Conservation (phyloP, 2,113 vertebrate species). For the Pithys albifrons region DNA sequence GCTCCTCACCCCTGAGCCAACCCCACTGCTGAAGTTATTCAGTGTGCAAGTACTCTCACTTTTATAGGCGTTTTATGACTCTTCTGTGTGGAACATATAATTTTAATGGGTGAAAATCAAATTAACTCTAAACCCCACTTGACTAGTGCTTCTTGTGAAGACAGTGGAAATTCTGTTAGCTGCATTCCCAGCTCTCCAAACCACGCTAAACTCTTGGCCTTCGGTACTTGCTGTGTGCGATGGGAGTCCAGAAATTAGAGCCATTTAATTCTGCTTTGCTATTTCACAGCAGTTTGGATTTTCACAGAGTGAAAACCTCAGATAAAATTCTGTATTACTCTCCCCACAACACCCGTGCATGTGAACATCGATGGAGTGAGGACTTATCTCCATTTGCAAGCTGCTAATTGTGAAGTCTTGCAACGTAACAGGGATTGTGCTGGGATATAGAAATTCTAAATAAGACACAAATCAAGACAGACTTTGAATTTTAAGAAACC, state of each 20-base stretch:
- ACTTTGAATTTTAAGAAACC: not conserved
- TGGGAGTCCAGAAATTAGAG: not conserved
- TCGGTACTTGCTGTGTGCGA: not conserved
- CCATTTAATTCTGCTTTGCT: not conserved
- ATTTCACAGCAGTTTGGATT: not conserved
- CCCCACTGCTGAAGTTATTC: not conserved
- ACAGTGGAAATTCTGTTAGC: conserved; percentile 11
- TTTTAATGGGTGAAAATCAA: conserved; percentile 49
- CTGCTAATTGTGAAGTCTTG: not conserved
- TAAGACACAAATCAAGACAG: not conserved
- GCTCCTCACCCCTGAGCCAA: not conserved
- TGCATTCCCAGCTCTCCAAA: not conserved
- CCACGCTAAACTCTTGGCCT: not conserved
- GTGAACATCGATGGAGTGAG: not conserved
- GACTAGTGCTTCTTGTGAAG: conserved; percentile 23
- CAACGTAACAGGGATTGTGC: not conserved
- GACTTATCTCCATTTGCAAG: not conserved
- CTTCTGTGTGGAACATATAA: conserved; percentile 46
- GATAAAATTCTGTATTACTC: not conserved
- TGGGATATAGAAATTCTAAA: not conserved
- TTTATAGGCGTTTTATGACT: conserved; percentile 14
- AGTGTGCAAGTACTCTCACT: conserved; percentile 18
- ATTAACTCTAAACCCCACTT: conserved; percentile 48
- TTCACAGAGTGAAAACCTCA: not conserved
- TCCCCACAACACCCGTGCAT: not conserved